Conservation (phyloP, 2,888 invertebrate species). For the Diabrotica balteata region DNA sequence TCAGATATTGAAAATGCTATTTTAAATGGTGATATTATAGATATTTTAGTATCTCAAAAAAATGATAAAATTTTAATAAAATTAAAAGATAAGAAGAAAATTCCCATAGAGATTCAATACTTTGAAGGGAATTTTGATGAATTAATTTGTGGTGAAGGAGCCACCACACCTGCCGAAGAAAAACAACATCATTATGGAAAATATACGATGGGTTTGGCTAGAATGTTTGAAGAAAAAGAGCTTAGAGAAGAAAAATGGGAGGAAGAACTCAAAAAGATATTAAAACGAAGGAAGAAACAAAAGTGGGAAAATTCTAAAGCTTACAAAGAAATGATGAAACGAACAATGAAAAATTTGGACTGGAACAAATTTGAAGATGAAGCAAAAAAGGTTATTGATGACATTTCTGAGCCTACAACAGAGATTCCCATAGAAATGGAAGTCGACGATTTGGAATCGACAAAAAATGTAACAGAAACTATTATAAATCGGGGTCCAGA, state of each 20-base stretch:
- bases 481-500: conserved; percentile 63
- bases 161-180: conserved; percentile 67
- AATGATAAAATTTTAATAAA: conserved; percentile 77
- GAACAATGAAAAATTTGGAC: conserved; percentile 70
- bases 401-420: conserved; percentile 51
- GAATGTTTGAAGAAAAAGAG: conserved; percentile 82
- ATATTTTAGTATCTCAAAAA: conserved; percentile 79
- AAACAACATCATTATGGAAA: conserved; percentile 63
- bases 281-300: conserved; percentile 55
- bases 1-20: conserved; percentile 78
- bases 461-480: conserved; percentile 68
- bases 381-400: conserved; percentile 62
- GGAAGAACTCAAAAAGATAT: conserved; percentile 56
- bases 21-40: conserved; percentile 77
- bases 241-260: conserved; percentile 72
- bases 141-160: conserved; percentile 76
- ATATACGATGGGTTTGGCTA: conserved; percentile 70
- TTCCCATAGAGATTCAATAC: conserved; percentile 66
- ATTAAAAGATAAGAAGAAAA: conserved; percentile 75
- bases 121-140: conserved; percentile 58
- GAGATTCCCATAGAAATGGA: conserved; percentile 61
- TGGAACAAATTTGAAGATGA: conserved; percentile 71
- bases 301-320: conserved; percentile 57
- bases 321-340: conserved; percentile 70
- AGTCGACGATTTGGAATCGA: conserved; percentile 66